phyloP scores from a whole-genome alignment of 2,113 vertebrate species.

The Campylomormyrus numenius region DNA sequence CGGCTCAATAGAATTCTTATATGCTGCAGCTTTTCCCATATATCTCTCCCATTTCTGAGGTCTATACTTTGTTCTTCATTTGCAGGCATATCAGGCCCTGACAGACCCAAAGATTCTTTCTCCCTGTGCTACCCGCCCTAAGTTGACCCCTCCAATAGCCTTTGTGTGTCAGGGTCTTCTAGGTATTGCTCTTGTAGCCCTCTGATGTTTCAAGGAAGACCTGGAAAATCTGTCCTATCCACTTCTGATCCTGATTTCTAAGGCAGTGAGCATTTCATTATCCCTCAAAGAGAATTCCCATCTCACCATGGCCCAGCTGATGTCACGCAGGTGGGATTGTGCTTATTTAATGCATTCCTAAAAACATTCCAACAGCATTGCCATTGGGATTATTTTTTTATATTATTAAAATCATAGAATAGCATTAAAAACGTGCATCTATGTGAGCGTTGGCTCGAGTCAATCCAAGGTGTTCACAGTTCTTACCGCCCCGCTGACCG shows the following conservation, averaged over 20 bases:
- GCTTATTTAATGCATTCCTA: conserved; percentile 24
- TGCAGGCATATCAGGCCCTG: not conserved
- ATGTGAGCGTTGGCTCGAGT: not conserved
- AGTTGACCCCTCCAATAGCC: not conserved
- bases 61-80: not conserved
- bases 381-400: not conserved
- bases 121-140: not conserved
- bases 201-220: not conserved
- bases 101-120: not conserved
- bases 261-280: conserved; percentile 11
- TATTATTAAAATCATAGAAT: conserved; percentile 18
- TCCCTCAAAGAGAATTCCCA: not conserved
- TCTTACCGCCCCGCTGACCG: not conserved
- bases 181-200: not conserved
- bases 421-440: conserved; percentile 18
- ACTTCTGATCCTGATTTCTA: not conserved
- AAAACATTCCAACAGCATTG: conserved; percentile 18
- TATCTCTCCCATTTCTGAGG: not conserved
- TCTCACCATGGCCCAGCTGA: conserved; percentile 18
- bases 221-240: not conserved
- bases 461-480: not conserved
- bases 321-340: conserved; percentile 28
- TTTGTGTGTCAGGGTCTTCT: not conserved
- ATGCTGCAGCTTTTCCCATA: not conserved
- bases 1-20: not conserved